phyloP scores from a whole-genome alignment of 2,888 invertebrate species.

The Drosophila atripex region DNA sequence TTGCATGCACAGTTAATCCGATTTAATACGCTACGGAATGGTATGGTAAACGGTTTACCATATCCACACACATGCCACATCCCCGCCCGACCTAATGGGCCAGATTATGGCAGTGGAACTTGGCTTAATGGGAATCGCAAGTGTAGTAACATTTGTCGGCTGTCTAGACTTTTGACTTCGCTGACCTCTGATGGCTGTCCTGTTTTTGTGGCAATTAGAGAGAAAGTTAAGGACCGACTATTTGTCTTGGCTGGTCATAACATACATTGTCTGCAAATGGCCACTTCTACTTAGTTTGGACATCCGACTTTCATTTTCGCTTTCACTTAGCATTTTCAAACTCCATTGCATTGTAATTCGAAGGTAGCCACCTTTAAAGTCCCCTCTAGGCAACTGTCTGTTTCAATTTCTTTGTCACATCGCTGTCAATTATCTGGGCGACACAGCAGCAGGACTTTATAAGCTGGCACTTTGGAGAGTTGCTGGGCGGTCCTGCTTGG shows the following conservation, averaged over 20 bases:
- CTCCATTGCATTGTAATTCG: constrained; percentile 11
- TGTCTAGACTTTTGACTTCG: constrained; percentile 46
- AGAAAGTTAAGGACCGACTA: constrained; percentile 6
- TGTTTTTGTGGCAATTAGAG: constrained; percentile 29
- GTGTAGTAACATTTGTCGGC: constrained; percentile 34
- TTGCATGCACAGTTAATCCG: constrained; percentile 35
- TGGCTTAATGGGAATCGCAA: constrained; percentile 18
- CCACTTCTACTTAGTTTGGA: not conserved
- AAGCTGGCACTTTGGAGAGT: constrained; percentile 66
- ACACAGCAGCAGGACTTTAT: constrained; percentile 65
- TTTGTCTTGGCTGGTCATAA: constrained; percentile 29
- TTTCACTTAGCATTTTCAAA: not conserved
- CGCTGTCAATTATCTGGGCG: constrained; percentile 72
- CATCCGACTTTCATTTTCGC: constrained; percentile 7
- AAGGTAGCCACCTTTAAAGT: constrained; percentile 30
- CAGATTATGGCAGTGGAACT: constrained; percentile 29
- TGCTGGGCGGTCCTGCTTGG: constrained; percentile 7
- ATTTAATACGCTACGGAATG: constrained; percentile 1
- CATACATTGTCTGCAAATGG: constrained; percentile 20
- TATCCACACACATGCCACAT: constrained; percentile 12
- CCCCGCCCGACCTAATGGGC: constrained; percentile 3
- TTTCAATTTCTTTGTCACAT: constrained; percentile 63
- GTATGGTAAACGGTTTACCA: constrained; percentile 21
- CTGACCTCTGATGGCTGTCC: constrained; percentile 26
- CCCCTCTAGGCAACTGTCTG: constrained; percentile 47